These are phyloP conservation scores for Ianthella basta DNA, from an alignment of 37 sponge, comb jelly and placozoan genomes.

Conservation along the genomic window DNA sequence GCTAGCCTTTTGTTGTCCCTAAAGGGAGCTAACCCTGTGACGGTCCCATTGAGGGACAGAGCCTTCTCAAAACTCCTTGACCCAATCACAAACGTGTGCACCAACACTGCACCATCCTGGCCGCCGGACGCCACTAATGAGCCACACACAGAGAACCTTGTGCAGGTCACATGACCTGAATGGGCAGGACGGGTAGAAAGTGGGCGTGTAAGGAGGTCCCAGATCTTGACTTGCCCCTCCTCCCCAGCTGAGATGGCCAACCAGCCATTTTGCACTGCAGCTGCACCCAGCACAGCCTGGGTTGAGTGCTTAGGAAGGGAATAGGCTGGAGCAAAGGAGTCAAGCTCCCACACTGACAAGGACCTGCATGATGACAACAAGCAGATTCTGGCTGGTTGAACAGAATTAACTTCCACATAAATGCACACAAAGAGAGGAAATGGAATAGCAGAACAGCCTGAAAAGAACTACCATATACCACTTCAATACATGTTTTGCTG, in stretches of 20 bases:
- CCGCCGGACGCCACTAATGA: slow-evolving; percentile 44
- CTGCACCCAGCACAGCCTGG: background rate
- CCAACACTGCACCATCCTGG: slow-evolving; percentile 8
- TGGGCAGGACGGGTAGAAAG: slow-evolving; percentile 8
- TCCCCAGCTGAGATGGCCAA: slow-evolving; percentile 50
- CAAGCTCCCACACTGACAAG: slow-evolving; percentile 42
- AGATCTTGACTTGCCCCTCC: slow-evolving; percentile 42
- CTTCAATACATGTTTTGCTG: no score
- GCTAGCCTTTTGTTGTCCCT: slow-evolving; percentile 2
- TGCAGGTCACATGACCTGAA: slow-evolving; percentile 2
- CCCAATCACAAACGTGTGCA: slow-evolving; percentile 20
- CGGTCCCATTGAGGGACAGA: no score
- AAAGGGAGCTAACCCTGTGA: background rate
- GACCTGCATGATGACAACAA: slow-evolving; percentile 18
- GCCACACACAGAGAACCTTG: slow-evolving; percentile 53
- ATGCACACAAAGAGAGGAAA: background rate
- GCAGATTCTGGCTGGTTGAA: background rate
- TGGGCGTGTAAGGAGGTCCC: slow-evolving; percentile 60
- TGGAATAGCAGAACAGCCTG: background rate
- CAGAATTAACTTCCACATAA: no score
- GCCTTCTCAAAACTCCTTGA: no score
- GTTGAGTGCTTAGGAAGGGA: slow-evolving; percentile 24
- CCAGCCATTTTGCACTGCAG: slow-evolving; percentile 28
- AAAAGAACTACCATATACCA: background rate
- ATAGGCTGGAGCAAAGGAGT: slow-evolving; percentile 29